phyloP scores from a whole-genome alignment of 2,113 vertebrate species.

The Triplophysa tibetana region DNA sequence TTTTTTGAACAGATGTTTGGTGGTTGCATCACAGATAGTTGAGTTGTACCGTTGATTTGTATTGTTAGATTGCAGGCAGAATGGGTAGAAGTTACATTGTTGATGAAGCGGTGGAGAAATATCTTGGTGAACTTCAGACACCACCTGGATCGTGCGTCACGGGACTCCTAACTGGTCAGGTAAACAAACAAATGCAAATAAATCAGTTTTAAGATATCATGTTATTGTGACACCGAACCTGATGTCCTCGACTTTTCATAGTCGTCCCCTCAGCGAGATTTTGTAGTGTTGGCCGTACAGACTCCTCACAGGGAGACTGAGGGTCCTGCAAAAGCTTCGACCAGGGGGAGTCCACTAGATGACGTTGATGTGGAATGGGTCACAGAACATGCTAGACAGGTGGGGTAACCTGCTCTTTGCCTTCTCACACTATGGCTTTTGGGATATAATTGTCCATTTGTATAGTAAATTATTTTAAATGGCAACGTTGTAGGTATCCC shows the following conservation, averaged over 20 bases:
- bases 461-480: background rate
- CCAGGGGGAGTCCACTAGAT: conserved; percentile 49
- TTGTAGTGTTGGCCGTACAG: conserved; percentile 79
- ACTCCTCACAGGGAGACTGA: conserved; percentile 79
- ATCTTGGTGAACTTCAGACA: conserved; percentile 64
- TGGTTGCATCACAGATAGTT: background rate
- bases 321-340: conserved; percentile 29
- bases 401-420: conserved; percentile 50
- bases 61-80: background rate
- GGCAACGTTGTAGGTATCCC: conserved; percentile 80
- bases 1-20: background rate
- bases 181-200: conserved; percentile 58
- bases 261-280: conserved; percentile 85
- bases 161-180: conserved; percentile 91
- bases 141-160: conserved; percentile 65
- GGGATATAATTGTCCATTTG: background rate
- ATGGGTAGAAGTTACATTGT: conserved; percentile 76
- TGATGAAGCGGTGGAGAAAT: conserved; percentile 71
- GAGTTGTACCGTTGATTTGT: background rate
- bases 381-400: conserved; percentile 86
- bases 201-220: too few relatives aligned
- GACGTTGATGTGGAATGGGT: conserved; percentile 78
- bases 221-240: background rate
- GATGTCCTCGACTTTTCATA: conserved; percentile 60
- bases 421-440: background rate